These are phyloP conservation scores for Sparus aurata DNA, from an alignment of 2,797 vertebrate species.

Conservation along the genomic window DNA sequence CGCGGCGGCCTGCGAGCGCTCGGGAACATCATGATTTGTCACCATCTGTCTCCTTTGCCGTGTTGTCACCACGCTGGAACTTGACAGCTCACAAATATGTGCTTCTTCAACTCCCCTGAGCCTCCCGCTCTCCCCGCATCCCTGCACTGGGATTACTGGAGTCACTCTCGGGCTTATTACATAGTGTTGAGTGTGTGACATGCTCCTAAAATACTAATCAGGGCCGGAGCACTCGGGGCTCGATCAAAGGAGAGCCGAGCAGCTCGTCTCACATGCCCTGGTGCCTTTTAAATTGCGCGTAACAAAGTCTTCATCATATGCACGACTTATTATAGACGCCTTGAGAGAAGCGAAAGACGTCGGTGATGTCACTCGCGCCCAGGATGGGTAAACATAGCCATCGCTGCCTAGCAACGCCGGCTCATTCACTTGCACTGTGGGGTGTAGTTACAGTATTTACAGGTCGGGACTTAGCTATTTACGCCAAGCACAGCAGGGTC, in stretches of 20 bases:
- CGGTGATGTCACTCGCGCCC: conserved; percentile 64
- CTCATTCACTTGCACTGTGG: conserved; percentile 40
- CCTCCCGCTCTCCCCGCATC: conserved; percentile 5
- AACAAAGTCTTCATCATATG: conserved; percentile 34
- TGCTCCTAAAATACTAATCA: conserved; percentile 64
- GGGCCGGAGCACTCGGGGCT: background rate
- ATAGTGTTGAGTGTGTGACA: conserved; percentile 57
- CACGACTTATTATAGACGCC: conserved; percentile 71
- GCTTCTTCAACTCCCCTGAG: conserved; percentile 42
- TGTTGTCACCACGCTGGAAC: conserved; percentile 62
- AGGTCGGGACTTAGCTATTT: conserved; percentile 63
- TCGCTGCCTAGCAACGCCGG: conserved; percentile 63
- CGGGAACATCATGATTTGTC: conserved; percentile 59
- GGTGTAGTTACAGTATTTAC: conserved; percentile 74
- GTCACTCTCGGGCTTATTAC: conserved; percentile 64
- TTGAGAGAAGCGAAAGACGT: conserved; percentile 43
- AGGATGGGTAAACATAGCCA: conserved; percentile 63
- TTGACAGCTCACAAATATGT: conserved; percentile 66
- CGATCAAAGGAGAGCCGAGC: conserved; percentile 63
- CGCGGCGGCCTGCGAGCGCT: conserved; percentile 7
- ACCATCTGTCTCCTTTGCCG: conserved; percentile 37
- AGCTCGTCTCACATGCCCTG: conserved; percentile 22
- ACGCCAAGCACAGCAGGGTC: conserved; percentile 55
- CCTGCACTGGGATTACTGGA: conserved; percentile 60
- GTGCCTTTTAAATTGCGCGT: conserved; percentile 40